These are phyloP conservation scores for Kryphioiulus occultus DNA, from an alignment of 2,888 invertebrate genomes.

Conservation along the genomic window DNA sequence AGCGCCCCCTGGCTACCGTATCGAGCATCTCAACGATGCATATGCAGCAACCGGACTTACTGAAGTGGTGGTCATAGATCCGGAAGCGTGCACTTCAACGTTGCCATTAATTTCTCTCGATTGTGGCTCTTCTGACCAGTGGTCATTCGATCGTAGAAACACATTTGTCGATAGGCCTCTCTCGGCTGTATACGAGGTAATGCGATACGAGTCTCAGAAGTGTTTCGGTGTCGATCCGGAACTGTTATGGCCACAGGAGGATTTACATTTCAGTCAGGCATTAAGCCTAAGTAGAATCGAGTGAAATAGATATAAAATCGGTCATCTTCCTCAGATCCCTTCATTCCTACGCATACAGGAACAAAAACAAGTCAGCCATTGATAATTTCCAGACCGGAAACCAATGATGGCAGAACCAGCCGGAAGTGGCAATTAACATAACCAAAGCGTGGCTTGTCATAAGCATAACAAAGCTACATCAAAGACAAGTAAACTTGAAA, in stretches of 20 bases:
- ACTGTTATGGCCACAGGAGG: slow-evolving; percentile 13
- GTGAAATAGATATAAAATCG: background rate
- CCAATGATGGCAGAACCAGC: too few species aligned
- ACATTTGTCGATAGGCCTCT: background rate
- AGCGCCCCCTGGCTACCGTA: background rate
- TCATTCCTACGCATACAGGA: background rate
- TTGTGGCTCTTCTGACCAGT: background rate
- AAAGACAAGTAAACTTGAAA: too few species aligned
- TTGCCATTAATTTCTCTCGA: background rate
- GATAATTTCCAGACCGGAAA: too few species aligned
- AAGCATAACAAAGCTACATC: too few species aligned
- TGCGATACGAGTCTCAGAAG: slow-evolving; percentile 11
- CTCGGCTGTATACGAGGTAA: background rate
- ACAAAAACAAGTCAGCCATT: too few species aligned
- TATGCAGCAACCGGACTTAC: too few species aligned
- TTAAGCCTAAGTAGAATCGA: slow-evolving; percentile 19
- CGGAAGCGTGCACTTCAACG: background rate
- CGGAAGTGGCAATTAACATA: too few species aligned
- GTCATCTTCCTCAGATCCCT: background rate
- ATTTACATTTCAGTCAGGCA: background rate
- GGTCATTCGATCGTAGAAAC: slow-evolving; percentile 2
- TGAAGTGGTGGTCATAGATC: background rate
- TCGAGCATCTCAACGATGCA: background rate
- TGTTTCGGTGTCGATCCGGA: background rate
- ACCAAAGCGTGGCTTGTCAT: too few species aligned